These are phyloP conservation scores for Dryobates pubescens DNA, from an alignment of 2,797 vertebrate species.

Conservation along the genomic window DNA sequence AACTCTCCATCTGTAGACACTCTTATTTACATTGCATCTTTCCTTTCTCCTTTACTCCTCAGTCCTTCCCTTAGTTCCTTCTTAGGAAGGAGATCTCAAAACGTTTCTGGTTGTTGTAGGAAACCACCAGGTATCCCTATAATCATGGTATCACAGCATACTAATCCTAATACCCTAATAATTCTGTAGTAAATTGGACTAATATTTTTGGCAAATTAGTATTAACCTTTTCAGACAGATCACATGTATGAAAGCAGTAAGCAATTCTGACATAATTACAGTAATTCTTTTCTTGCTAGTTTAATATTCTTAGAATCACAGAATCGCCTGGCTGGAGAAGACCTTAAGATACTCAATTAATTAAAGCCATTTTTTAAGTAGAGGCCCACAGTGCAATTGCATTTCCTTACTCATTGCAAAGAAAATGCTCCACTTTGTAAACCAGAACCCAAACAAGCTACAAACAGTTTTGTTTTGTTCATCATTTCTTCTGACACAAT, in stretches of 20 bases:
- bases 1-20: neutral
- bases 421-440: constrained; percentile 2
- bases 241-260: neutral
- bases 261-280: neutral
- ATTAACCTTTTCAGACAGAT: neutral
- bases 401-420: neutral
- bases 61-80: neutral
- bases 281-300: neutral
- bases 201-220: neutral
- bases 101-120: neutral
- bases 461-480: neutral
- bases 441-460: neutral
- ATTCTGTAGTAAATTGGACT: neutral
- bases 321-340: too few relatives aligned
- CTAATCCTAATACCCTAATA: neutral
- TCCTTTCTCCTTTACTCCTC: neutral
- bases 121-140: neutral
- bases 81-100: neutral
- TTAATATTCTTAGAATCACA: neutral
- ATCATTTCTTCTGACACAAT: neutral
- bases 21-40: neutral
- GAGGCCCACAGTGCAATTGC: neutral
- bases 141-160: neutral
- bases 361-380: neutral
- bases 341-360: neutral